Conservation (phyloP, 1,140 invertebrate genomes). For the Nasonia longicornis region DNA sequence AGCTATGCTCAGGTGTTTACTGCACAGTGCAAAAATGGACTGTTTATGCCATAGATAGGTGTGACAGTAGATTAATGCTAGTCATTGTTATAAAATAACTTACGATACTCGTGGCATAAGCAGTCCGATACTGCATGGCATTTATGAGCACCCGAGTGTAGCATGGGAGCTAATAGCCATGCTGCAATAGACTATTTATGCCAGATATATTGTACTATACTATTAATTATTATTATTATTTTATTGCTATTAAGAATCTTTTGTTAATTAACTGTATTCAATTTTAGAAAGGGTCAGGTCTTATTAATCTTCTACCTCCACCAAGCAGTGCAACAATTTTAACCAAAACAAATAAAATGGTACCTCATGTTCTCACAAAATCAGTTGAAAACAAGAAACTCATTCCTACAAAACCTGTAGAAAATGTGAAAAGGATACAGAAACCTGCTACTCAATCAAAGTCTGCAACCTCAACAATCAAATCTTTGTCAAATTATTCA, state of each 20-base stretch:
- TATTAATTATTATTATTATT: not conserved
- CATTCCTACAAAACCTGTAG: slow-evolving; percentile 16
- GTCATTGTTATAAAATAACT: too few relatives aligned
- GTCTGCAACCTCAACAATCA: slow-evolving; percentile 37
- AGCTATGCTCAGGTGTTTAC: too few relatives aligned
- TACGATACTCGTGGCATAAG: too few relatives aligned
- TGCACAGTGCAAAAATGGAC: too few relatives aligned
- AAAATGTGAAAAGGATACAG: slow-evolving; percentile 28
- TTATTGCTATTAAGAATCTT: slow-evolving; percentile 33
- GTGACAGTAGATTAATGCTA: too few relatives aligned
- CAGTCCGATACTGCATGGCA: too few relatives aligned
- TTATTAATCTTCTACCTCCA: slow-evolving; percentile 65
- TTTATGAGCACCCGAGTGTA: not conserved
- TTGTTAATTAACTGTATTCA: not conserved
- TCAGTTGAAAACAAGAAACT: slow-evolving; percentile 13
- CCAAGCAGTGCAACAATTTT: slow-evolving; percentile 57
- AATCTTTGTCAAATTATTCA: slow-evolving; percentile 56
- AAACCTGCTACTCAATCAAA: slow-evolving; percentile 27
- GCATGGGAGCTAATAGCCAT: too few relatives aligned
- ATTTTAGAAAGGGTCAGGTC: slow-evolving; percentile 59
- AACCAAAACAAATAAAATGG: slow-evolving; percentile 53
- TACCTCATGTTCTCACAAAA: slow-evolving; percentile 61
- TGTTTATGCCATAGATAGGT: too few relatives aligned
- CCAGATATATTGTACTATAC: too few relatives aligned
- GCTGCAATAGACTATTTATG: too few relatives aligned